Evolutionary conservation across 2,113 vertebrate genomes (phyloP).

Genomic region (Myrmecobius fasciatus): DNA sequence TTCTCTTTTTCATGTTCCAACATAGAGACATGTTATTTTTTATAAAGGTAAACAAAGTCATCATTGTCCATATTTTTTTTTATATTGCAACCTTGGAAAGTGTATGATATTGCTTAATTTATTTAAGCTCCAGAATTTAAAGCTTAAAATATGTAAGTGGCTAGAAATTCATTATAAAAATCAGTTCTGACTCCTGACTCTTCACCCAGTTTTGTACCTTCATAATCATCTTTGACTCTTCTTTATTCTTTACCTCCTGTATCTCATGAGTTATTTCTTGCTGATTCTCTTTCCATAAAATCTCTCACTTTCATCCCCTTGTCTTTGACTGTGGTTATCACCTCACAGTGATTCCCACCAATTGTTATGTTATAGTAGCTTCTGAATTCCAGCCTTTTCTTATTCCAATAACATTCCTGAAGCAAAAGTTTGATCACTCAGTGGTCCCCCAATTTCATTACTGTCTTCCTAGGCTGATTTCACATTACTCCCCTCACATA

Average conservation of each 20-base stretch:
- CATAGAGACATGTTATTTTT: constrained; percentile 18
- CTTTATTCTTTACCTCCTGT: background rate
- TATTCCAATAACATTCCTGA: background rate
- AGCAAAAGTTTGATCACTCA: background rate
- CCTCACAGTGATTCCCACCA: background rate
- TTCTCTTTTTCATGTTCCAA: constrained; percentile 6
- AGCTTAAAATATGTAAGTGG: constrained; percentile 22
- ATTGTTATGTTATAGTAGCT: background rate
- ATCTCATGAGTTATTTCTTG: background rate
- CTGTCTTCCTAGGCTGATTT: background rate
- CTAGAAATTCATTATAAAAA: background rate
- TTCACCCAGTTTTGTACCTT: background rate
- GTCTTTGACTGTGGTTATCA: background rate
- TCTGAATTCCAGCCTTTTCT: background rate
- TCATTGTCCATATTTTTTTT: constrained; percentile 25
- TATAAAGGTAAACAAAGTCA: constrained; percentile 2
- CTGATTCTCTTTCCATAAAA: background rate
- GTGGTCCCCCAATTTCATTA: background rate
- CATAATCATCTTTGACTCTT: background rate
- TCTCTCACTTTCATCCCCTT: background rate
- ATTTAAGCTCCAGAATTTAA: background rate
- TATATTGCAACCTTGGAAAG: background rate
- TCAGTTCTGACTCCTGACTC: background rate
- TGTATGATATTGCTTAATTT: background rate
- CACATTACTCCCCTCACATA: background rate